These are phyloP conservation scores for Cyprichromis sp. DNA, from an alignment of 2,113 vertebrate genomes.

Conservation along the genomic window DNA sequence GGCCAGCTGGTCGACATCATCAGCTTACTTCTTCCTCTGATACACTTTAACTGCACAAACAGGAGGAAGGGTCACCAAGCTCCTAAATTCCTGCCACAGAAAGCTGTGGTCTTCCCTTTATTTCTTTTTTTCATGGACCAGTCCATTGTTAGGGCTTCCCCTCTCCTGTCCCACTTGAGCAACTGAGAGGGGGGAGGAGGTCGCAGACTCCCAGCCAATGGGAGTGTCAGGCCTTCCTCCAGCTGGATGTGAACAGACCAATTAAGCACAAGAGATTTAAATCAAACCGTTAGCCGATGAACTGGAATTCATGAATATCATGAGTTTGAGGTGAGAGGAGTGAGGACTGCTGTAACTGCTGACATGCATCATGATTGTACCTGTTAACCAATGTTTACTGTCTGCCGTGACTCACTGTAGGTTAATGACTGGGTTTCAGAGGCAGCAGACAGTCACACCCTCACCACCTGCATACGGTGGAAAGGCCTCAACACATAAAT, in stretches of 20 bases:
- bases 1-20: not conserved
- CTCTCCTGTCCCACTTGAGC: conserved; percentile 43
- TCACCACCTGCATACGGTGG: not conserved
- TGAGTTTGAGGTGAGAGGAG: conserved; percentile 3
- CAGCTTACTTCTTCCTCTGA: not conserved
- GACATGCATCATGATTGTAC: not conserved
- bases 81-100: conserved; percentile 32
- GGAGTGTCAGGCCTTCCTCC: conserved; percentile 20
- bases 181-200: conserved; percentile 30
- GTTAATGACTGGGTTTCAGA: conserved; percentile 29
- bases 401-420: conserved; percentile 36
- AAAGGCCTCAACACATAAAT: not conserved
- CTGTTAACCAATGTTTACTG: conserved; percentile 24
- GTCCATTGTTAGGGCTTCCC: conserved; percentile 60
- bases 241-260: conserved; percentile 58
- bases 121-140: conserved; percentile 45
- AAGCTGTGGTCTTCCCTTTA: conserved; percentile 44
- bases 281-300: conserved; percentile 54
- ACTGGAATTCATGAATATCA: not conserved
- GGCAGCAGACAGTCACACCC: not conserved
- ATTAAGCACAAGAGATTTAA: conserved; percentile 61
- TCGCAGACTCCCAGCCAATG: conserved; percentile 54
- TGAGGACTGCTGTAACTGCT: not conserved
- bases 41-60: not conserved
- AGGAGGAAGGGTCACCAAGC: not conserved